These are phyloP conservation scores for Punctoribates punctum DNA, from an alignment of 2,888 invertebrate species.

Conservation along the genomic window DNA sequence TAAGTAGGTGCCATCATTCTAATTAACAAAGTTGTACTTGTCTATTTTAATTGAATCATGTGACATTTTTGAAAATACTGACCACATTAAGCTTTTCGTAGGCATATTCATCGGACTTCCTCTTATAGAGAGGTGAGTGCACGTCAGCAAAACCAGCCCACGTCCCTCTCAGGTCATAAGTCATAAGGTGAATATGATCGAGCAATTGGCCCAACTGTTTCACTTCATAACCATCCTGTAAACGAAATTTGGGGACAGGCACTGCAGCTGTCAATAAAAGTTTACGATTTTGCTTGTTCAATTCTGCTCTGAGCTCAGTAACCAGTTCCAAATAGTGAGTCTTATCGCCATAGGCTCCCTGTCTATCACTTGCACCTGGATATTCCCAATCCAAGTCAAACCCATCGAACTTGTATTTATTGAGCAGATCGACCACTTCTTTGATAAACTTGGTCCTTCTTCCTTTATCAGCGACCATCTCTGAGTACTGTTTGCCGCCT, in stretches of 20 bases:
- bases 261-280: slow-evolving; percentile 90
- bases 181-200: slow-evolving; percentile 48
- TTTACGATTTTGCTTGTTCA: slow-evolving; percentile 62
- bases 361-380: slow-evolving; percentile 56
- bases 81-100: slow-evolving; percentile 86
- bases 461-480: slow-evolving; percentile 50
- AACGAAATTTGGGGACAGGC: slow-evolving; percentile 76
- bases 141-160: slow-evolving; percentile 89
- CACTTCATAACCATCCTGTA: slow-evolving; percentile 85
- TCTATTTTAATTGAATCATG: not conserved
- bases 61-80: slow-evolving; percentile 55
- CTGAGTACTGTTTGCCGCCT: slow-evolving; percentile 47
- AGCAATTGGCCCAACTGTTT: slow-evolving; percentile 62
- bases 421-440: slow-evolving; percentile 51
- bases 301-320: slow-evolving; percentile 64
- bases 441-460: slow-evolving; percentile 60
- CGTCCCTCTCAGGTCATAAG: slow-evolving; percentile 51
- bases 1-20: slow-evolving; percentile 45
- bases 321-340: slow-evolving; percentile 71
- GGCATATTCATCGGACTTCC: slow-evolving; percentile 76
- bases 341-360: slow-evolving; percentile 64
- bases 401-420: slow-evolving; percentile 53
- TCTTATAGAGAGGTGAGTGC: slow-evolving; percentile 77
- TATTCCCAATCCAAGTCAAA: slow-evolving; percentile 55
- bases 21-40: not conserved